Evolutionary conservation across 2,797 vertebrate genomes (phyloP), one percentile per base, ranked within the genome.

Genomic region (Choloepus didactylus): DNA sequence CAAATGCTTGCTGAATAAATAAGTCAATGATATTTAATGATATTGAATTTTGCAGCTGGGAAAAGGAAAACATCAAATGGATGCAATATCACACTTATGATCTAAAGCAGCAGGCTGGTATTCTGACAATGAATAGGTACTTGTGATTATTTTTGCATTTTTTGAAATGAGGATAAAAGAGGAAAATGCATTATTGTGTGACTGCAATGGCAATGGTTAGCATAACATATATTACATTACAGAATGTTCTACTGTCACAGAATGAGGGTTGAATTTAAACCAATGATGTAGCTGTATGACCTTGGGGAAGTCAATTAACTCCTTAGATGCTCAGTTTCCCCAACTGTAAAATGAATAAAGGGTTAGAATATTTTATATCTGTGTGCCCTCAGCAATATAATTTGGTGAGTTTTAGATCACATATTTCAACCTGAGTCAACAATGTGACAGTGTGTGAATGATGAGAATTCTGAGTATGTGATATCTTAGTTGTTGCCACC

Each of bases 81-180:
- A 91, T 91, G 31, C 44, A 89, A 95, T 95, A 88, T 94, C 29
- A 56, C 81, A 49, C n/a, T 89, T 90, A 35, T 84, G n/a, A 79
- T 66, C 54, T 94, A 95, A 96, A 84, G 62, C 27, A 96, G 35
- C 80, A 66, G 23, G 79, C 69, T 2, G 18, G 41, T 85, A 16
- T 91, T 95, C 38, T 94, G 64, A 91, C 23, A 67, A 70, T n/a
- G 66, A 91, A 86, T 21, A 91, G 35, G 70, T 93, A 92, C 75
- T 92, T 60, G 14, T 91, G 64, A 83, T 93, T 69, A 75, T 85
- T 75, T 95, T 95, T 87, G 27, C 89, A 85, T 85, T 92, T 95
- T 91, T 73, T 83, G 72, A 93, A 66, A 82, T 69, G 23, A 88
- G 7, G 35, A 75, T 82, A 16, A 85, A 85, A 87, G 16, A 89